Conservation (phyloP, 2,797 vertebrate species). For the Spinus pinus region DNA sequence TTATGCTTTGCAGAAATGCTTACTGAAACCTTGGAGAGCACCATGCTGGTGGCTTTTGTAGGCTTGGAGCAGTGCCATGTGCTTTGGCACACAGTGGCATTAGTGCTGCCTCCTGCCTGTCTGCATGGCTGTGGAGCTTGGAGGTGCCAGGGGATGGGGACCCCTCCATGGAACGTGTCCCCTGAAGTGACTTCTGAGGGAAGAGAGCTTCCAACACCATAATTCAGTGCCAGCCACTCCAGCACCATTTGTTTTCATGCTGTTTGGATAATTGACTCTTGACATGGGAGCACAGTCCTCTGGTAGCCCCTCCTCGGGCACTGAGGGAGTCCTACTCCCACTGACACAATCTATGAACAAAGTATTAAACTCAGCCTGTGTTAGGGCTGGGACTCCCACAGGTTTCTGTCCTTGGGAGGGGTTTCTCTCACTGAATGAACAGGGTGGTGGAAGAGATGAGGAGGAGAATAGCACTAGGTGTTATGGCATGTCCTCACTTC, state of each 20-base stretch:
- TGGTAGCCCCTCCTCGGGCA: background rate
- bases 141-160: background rate
- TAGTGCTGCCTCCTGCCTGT: background rate
- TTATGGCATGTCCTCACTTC: background rate
- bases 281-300: background rate
- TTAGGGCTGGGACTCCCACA: background rate
- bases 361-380: background rate
- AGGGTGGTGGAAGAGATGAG: background rate
- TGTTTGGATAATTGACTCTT: background rate
- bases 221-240: background rate
- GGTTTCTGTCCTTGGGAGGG: background rate
- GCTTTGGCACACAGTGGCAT: background rate
- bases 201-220: accelerated
- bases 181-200: background rate
- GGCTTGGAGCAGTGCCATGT: background rate
- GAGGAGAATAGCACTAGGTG: background rate
- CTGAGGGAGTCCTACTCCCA: background rate
- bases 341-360: background rate
- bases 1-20: background rate
- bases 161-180: accelerated
- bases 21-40: background rate
- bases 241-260: background rate
- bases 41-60: background rate
- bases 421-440: background rate
- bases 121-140: background rate